Evolutionary conservation across 2,113 vertebrate species (phyloP).

Genomic region (Dendrocopos noguchii): DNA sequence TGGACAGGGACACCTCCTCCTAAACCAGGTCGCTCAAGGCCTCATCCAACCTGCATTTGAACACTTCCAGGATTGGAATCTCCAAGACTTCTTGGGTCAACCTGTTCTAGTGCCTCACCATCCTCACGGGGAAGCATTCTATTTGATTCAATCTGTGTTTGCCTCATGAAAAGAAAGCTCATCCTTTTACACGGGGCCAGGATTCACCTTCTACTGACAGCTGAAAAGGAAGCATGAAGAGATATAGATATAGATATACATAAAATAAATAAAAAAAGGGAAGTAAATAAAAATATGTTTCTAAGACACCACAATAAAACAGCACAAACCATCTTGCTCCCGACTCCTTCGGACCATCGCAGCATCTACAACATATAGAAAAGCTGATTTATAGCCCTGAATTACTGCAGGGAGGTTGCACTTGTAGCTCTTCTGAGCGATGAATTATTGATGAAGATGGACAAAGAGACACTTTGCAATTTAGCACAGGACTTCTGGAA

Average conservation of each 20-base stretch:
- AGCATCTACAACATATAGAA: neutral
- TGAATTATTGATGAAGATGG: conserved; percentile 27
- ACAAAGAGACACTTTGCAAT: conserved; percentile 13
- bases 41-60: too few relatives aligned
- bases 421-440: neutral
- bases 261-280: neutral
- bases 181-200: neutral
- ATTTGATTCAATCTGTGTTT: neutral
- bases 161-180: neutral
- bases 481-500: neutral
- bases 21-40: too few relatives aligned
- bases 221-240: neutral
- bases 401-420: neutral
- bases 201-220: neutral
- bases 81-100: too few relatives aligned
- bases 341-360: neutral
- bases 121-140: too few relatives aligned
- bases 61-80: too few relatives aligned
- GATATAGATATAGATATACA: neutral
- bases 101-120: too few relatives aligned
- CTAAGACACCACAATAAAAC: neutral
- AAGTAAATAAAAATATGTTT: neutral
- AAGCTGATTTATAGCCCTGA: conserved; percentile 6
- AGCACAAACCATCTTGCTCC: neutral
- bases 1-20: too few relatives aligned